phyloP scores from a whole-genome alignment of 2,797 vertebrate species.

The Enoplosus armatus region DNA sequence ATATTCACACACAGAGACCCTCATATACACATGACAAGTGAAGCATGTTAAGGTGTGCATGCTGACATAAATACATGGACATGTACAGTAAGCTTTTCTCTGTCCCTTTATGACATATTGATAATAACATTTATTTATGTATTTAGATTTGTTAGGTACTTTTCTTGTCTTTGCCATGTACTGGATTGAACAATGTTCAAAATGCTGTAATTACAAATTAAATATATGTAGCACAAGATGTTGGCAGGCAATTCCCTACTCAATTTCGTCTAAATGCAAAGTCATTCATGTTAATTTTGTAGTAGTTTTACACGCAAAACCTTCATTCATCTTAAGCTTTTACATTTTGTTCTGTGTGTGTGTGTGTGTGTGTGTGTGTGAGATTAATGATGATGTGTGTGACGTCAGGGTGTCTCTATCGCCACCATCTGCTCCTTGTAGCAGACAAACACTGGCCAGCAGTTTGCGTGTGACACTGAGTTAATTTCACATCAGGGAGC shows the following conservation, averaged over 20 bases:
- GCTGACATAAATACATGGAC: not conserved
- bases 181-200: not conserved
- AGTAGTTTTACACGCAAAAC: no score
- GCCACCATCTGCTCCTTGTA: conserved; percentile 78
- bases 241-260: no score
- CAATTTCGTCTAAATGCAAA: not conserved
- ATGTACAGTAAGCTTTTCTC: not conserved
- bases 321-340: not conserved
- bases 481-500: conserved; percentile 72
- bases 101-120: not conserved
- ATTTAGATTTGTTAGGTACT: not conserved
- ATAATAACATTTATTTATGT: not conserved
- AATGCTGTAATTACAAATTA: not conserved
- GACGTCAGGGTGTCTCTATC: conserved; percentile 63
- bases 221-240: no score
- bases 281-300: not conserved
- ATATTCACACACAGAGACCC: not conserved
- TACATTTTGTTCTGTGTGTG: conserved; percentile 16
- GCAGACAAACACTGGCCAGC: conserved; percentile 72
- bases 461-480: conserved; percentile 61
- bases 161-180: not conserved
- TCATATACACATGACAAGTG: not conserved
- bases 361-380: conserved; percentile 19
- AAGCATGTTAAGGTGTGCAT: not conserved
- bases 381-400: conserved; percentile 79